phyloP scores from a whole-genome alignment of 2,113 vertebrate genomes.

The Hippocampus mohnikei region DNA sequence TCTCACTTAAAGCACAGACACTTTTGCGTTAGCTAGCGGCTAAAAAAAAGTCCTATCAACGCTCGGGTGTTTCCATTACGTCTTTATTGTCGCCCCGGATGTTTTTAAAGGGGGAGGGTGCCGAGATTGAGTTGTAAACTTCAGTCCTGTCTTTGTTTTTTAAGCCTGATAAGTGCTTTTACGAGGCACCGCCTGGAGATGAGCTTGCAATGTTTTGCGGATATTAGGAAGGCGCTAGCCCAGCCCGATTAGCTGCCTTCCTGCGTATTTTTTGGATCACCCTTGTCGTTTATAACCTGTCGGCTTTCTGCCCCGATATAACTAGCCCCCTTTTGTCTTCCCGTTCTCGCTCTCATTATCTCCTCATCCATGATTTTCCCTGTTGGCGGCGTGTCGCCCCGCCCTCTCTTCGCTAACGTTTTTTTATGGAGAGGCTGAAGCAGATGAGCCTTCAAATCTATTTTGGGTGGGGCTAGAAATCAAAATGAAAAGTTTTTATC shows the following conservation, averaged over 20 bases:
- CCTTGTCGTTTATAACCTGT: not conserved
- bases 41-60: slow-evolving; percentile 24
- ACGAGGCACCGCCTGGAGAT: slow-evolving; percentile 12
- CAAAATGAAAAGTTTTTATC: not conserved
- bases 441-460: slow-evolving; percentile 71
- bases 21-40: slow-evolving; percentile 15
- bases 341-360: not conserved
- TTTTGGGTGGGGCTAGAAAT: slow-evolving; percentile 50
- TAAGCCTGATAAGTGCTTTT: slow-evolving; percentile 28
- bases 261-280: no score
- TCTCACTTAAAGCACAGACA: slow-evolving; percentile 3
- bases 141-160: slow-evolving; percentile 41
- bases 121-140: slow-evolving; percentile 52
- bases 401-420: slow-evolving; percentile 28
- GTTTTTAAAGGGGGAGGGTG: slow-evolving; percentile 21
- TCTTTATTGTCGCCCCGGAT: slow-evolving; percentile 46
- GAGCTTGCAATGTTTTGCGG: not conserved
- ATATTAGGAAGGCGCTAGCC: not conserved
- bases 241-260: not conserved
- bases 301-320: not conserved
- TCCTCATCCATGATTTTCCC: slow-evolving; percentile 5
- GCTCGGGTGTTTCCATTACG: slow-evolving; percentile 25
- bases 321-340: not conserved
- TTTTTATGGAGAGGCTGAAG: slow-evolving; percentile 48
- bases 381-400: slow-evolving; percentile 18